phyloP scores from a whole-genome alignment of 2,113 vertebrate genomes.

The Orthochromis malagaraziensis region DNA sequence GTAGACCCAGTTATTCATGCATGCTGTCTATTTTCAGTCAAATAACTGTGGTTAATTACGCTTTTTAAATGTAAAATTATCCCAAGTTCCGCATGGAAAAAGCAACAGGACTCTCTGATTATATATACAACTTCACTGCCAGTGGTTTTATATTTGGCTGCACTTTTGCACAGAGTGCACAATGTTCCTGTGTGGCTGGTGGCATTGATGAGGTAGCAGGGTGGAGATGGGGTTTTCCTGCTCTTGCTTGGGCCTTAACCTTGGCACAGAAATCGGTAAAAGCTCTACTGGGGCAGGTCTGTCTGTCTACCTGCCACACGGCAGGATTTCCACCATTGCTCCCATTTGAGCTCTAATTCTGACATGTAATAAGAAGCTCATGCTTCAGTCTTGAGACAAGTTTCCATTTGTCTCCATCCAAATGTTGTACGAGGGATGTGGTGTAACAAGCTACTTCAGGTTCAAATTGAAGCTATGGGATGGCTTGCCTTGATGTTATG shows the following conservation, averaged over 20 bases:
- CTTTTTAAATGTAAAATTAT: slow-evolving; percentile 35
- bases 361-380: background rate
- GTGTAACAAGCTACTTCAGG: background rate
- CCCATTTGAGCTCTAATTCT: slow-evolving; percentile 14
- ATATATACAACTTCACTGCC: slow-evolving; percentile 38
- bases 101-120: slow-evolving; percentile 35
- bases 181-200: slow-evolving; percentile 53
- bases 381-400: background rate
- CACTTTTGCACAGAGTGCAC: slow-evolving; percentile 31
- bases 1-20: slow-evolving; percentile 39
- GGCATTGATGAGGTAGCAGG: slow-evolving; percentile 57
- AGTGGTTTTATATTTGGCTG: slow-evolving; percentile 57
- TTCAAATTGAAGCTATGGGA: background rate
- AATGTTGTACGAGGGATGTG: background rate
- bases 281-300: slow-evolving; percentile 33
- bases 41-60: slow-evolving; percentile 50
- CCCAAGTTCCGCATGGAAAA: slow-evolving; percentile 45
- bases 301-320: slow-evolving; percentile 37
- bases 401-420: background rate
- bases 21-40: slow-evolving; percentile 37
- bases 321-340: slow-evolving; percentile 41
- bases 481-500: background rate
- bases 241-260: slow-evolving; percentile 33
- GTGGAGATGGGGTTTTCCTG: slow-evolving; percentile 64
- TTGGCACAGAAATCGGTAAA: slow-evolving; percentile 15